Conservation (phyloP, 2,797 vertebrate species). For the Rhinoraja longicauda region DNA sequence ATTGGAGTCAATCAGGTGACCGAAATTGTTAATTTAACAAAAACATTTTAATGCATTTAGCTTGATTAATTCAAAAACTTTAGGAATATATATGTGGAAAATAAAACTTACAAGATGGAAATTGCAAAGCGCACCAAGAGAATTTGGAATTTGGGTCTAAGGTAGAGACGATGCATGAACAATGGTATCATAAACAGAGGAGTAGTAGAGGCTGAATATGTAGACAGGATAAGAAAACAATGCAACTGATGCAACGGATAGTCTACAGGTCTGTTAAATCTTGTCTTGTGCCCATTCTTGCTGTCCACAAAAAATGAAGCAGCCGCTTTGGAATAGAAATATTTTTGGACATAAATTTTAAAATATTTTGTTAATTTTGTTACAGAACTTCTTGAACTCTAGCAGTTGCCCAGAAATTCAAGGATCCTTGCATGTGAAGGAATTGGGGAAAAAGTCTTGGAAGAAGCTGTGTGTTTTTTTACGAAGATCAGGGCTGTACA, state of each 20-base stretch:
- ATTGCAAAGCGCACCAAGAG: background rate
- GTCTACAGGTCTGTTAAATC: background rate
- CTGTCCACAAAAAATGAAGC: background rate
- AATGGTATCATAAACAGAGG: background rate
- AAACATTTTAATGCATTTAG: no score
- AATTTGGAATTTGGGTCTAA: background rate
- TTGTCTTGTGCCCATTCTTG: background rate
- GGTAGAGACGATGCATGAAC: background rate
- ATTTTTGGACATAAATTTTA: background rate
- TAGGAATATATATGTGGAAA: background rate
- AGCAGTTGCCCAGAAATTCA: constrained; percentile 96
- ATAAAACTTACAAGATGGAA: background rate
- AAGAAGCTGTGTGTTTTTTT: constrained; percentile 89
- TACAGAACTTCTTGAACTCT: constrained; percentile 89
- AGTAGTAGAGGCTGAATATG: no score
- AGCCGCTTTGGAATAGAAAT: background rate
- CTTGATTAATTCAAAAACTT: no score
- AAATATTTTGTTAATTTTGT: constrained; percentile 43
- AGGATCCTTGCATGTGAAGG: constrained; percentile 86
- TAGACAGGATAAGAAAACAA: no score
- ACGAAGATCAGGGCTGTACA: constrained; percentile 90
- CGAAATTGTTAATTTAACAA: no score
- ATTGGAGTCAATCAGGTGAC: no score
- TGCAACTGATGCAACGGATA: background rate
- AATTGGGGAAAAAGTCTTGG: constrained; percentile 88